Conservation (phyloP, 2,113 vertebrate species). For the Oreocharis arfaki region DNA sequence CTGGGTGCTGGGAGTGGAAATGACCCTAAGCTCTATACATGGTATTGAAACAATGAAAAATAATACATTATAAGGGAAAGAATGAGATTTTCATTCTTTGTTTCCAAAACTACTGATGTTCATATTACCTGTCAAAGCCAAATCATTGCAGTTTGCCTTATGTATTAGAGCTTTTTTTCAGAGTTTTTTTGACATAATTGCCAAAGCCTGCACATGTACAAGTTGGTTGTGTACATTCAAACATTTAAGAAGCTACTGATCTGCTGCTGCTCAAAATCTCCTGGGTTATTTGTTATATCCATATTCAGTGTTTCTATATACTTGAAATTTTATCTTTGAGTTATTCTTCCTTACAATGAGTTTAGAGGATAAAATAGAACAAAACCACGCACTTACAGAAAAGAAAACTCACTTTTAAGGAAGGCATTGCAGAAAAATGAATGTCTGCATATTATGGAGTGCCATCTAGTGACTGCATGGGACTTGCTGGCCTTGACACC, state of each 20-base stretch:
- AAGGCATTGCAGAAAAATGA: not conserved
- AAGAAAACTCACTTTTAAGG: not conserved
- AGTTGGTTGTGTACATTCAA: not conserved
- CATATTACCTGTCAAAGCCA: not conserved
- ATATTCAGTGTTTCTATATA: not conserved
- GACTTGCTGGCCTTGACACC: not conserved
- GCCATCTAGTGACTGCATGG: slow-evolving; percentile 65
- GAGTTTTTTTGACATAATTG: not conserved
- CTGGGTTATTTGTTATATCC: not conserved
- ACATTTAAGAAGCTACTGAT: not conserved
- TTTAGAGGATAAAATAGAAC: not conserved
- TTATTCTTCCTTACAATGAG: not conserved
- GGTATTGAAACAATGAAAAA: not conserved
- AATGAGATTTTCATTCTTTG: not conserved
- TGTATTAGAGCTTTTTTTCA: not conserved
- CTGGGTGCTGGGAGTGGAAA: not conserved
- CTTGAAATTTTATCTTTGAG: not conserved
- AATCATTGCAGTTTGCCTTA: not conserved
- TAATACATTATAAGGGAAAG: not conserved
- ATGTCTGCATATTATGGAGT: not conserved
- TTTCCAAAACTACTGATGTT: not conserved
- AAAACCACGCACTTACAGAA: not conserved
- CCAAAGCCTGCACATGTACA: not conserved
- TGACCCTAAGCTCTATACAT: not conserved
- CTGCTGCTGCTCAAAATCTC: not conserved